Evolutionary conservation across 2,888 invertebrate genomes (phyloP).

Genomic region (Lepidocyrtinus sp.): DNA sequence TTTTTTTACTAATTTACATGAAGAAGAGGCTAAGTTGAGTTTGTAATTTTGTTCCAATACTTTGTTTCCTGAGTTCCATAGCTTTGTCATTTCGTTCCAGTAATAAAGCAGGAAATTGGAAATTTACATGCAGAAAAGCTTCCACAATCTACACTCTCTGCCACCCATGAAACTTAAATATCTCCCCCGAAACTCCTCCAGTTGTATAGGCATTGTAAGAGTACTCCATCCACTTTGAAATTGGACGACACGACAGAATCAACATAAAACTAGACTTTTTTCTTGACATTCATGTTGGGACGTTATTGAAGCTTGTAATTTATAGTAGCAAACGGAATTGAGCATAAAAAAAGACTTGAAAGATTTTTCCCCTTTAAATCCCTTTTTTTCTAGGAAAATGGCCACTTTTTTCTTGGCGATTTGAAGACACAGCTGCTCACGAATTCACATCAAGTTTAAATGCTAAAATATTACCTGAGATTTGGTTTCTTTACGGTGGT

Average conservation of each 20-base stretch:
- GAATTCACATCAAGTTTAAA: slow-evolving; percentile 15
- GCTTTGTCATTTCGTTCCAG: slow-evolving; percentile 18
- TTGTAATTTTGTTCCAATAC: background rate
- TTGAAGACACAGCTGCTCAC: background rate
- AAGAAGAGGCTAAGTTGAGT: background rate
- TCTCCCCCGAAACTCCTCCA: too few relatives aligned
- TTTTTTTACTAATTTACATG: slow-evolving; percentile 20
- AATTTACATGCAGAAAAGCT: slow-evolving; percentile 28
- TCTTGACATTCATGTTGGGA: background rate
- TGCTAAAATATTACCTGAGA: slow-evolving; percentile 18
- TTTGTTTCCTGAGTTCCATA: background rate
- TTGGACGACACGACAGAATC: background rate
- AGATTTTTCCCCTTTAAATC: background rate
- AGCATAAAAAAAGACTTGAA: background rate
- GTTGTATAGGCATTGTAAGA: too few relatives aligned
- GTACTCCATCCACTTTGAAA: too few relatives aligned
- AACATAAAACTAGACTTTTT: background rate
- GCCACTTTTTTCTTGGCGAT: background rate
- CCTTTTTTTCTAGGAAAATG: background rate
- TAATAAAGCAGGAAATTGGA: slow-evolving; percentile 30
- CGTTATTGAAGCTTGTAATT: slow-evolving; percentile 23
- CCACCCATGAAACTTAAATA: too few relatives aligned
- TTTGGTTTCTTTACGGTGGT: background rate
- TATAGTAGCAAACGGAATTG: background rate
- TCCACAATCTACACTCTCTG: too few relatives aligned